These are phyloP conservation scores for Diplodus puntazzo DNA, from an alignment of 2,797 vertebrate species.

Conservation along the genomic window DNA sequence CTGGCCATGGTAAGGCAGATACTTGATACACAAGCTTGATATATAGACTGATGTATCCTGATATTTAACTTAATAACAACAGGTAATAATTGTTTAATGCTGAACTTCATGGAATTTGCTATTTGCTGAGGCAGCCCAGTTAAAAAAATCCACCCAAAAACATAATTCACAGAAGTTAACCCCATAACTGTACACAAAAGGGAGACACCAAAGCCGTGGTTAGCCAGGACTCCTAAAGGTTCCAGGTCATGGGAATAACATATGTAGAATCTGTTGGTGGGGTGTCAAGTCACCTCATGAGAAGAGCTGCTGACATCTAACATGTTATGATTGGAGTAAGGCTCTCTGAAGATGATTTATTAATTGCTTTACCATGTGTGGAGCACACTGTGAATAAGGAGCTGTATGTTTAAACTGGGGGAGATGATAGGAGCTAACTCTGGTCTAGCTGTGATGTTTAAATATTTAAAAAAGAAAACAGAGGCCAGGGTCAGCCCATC, in stretches of 20 bases:
- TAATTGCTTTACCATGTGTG: conserved; percentile 67
- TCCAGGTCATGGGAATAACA: conserved; percentile 48
- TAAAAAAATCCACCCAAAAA: conserved; percentile 40
- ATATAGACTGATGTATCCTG: conserved; percentile 16
- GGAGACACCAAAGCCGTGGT: not conserved
- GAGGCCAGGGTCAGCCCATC: conserved; percentile 15
- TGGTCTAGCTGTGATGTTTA: conserved; percentile 26
- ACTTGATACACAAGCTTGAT: conserved; percentile 22
- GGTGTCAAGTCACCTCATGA: conserved; percentile 36
- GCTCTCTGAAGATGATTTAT: conserved; percentile 68
- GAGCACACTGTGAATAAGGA: conserved; percentile 39
- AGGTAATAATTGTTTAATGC: conserved; percentile 23
- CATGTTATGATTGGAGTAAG: conserved; percentile 74
- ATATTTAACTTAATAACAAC: conserved; percentile 15
- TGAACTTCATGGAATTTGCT: not conserved
- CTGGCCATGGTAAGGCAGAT: not conserved
- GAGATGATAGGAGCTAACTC: conserved; percentile 28
- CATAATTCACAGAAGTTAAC: conserved; percentile 1
- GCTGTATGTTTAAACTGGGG: conserved; percentile 43
- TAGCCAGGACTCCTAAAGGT: conserved; percentile 1
- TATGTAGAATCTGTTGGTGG: conserved; percentile 40
- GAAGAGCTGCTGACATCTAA: conserved; percentile 68
- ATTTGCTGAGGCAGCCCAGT: conserved; percentile 18
- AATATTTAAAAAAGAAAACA: conserved; percentile 8
- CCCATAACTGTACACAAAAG: not conserved